These are phyloP conservation scores for Bombycilla garrulus DNA, from an alignment of 2,113 vertebrate genomes.

Conservation along the genomic window DNA sequence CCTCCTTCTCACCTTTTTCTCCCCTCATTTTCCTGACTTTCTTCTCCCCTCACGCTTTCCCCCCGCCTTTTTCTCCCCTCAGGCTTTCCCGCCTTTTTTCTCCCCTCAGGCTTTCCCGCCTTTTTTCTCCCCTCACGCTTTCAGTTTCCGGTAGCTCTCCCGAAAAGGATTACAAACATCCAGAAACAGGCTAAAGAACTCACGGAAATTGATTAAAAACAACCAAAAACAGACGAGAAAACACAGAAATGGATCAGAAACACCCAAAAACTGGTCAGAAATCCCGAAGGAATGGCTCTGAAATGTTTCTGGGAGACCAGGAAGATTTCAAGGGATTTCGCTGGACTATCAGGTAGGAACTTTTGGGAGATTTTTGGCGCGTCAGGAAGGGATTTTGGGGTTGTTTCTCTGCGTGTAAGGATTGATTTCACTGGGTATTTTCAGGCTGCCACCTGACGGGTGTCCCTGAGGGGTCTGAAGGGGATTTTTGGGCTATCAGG, in stretches of 20 bases:
- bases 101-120: neutral
- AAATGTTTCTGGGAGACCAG: rapidly evolving
- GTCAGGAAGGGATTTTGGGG: rapidly evolving
- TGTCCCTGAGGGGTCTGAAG: rapidly evolving
- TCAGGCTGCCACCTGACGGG: too few relatives aligned
- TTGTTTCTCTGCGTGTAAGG: neutral
- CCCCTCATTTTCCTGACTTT: neutral
- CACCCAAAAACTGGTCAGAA: rapidly evolving
- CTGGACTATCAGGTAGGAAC: rapidly evolving
- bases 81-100: neutral
- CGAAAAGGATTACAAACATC: rapidly evolving
- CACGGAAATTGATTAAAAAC: rapidly evolving
- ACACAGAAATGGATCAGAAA: rapidly evolving
- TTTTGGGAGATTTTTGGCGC: neutral
- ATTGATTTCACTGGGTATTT: too few relatives aligned
- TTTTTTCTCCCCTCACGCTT: neutral
- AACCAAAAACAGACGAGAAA: rapidly evolving
- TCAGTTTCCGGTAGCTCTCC: too few relatives aligned
- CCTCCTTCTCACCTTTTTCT: neutral
- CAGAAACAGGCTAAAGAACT: rapidly evolving
- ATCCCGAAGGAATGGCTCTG: rapidly evolving
- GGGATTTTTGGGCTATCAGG: too few relatives aligned
- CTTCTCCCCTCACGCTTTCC: neutral
- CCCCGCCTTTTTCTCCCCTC: neutral
- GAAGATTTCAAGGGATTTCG: rapidly evolving